Percentiles rank a stretch among this genome's conserved stretches.
Conservation (phyloP, 2,888 invertebrate genomes). For the Calameuta filiformis region DNA sequence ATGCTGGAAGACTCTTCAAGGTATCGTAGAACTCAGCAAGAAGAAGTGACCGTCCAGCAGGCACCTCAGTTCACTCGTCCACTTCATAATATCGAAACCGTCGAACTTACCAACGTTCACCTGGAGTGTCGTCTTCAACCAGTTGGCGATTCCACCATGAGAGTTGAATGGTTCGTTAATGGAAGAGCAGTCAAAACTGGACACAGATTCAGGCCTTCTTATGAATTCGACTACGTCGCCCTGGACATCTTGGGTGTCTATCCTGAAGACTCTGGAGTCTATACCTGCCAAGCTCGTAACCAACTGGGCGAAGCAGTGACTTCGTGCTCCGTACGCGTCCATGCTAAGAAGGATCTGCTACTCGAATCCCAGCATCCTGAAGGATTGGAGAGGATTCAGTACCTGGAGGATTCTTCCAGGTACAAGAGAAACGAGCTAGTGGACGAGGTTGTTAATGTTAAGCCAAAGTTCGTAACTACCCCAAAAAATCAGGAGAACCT, state of each 20-base stretch:
- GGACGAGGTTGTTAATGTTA: conserved; percentile 85
- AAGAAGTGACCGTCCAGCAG: conserved; percentile 86
- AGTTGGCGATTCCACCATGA: conserved; percentile 91
- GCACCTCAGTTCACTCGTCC: conserved; percentile 89
- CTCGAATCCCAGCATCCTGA: conserved; percentile 92
- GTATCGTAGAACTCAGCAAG: conserved; percentile 77
- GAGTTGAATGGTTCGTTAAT: conserved; percentile 96
- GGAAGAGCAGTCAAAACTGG: conserved; percentile 92
- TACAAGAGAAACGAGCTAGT: conserved; percentile 85
- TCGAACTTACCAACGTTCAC: conserved; percentile 92
- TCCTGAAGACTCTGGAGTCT: conserved; percentile 96
- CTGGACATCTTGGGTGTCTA: conserved; percentile 95
- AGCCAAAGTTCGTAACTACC: conserved; percentile 86
- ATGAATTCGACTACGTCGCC: conserved; percentile 97
- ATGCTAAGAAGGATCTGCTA: conserved; percentile 88
- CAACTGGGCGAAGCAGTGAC: conserved; percentile 94
- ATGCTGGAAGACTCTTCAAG: conserved; percentile 83
- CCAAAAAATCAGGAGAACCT: conserved; percentile 89
- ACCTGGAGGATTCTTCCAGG: conserved; percentile 87
- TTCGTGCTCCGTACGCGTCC: conserved; percentile 88
- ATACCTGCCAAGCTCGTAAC: conserved; percentile 95
- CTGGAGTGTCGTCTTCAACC: conserved; percentile 92
- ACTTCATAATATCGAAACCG: conserved; percentile 88
- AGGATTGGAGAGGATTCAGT: conserved; percentile 91
- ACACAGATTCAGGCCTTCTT: conserved; percentile 93